Evolutionary conservation across 2,888 invertebrate genomes (phyloP).

Genomic region (Machimus atricapillus): DNA sequence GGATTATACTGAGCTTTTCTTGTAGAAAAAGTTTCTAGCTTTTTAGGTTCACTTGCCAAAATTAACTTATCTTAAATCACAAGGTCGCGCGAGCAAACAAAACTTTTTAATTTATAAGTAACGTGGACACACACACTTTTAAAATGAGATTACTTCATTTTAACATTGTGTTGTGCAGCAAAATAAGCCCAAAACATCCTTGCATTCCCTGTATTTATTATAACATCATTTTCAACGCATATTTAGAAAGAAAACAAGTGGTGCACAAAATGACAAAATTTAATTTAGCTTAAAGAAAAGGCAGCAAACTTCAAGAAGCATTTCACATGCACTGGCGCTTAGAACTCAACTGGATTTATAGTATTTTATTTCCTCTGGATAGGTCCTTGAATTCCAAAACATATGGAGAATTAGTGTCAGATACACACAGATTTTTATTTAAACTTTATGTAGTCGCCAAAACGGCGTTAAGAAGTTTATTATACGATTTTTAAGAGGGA

Average conservation of each 20-base stretch:
- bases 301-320: neutral
- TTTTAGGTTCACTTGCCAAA: too few relatives aligned
- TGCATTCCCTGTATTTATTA: neutral
- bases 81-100: too few relatives aligned
- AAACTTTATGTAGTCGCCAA: neutral
- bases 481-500: neutral
- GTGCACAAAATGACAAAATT: neutral
- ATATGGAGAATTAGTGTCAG: neutral
- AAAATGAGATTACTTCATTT: neutral
- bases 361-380: neutral
- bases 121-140: too few relatives aligned
- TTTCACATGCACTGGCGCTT: neutral
- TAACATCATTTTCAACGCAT: neutral
- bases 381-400: neutral
- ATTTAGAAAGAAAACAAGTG: neutral
- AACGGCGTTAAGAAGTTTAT: neutral
- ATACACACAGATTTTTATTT: neutral
- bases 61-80: too few relatives aligned
- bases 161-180: neutral
- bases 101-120: too few relatives aligned
- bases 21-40: too few relatives aligned
- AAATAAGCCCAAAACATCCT: neutral
- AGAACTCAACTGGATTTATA: neutral
- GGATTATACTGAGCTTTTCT: too few relatives aligned
- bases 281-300: neutral